Conservation (phyloP, 2,113 vertebrate species). For the Serilophus lunatus region DNA sequence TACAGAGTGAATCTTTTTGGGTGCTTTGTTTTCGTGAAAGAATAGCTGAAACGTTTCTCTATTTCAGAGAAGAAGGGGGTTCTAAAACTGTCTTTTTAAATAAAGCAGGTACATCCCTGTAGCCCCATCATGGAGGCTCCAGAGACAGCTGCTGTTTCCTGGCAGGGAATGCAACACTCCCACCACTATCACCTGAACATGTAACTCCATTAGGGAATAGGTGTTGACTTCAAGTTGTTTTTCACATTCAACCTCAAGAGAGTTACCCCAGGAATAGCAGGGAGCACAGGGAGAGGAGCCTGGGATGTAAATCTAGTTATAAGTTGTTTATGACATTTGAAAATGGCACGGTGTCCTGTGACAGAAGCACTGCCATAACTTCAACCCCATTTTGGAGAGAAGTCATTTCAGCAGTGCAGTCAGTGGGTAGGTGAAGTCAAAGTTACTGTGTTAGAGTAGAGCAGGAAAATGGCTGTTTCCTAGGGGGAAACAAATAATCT, state of each 20-base stretch:
- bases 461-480: background rate
- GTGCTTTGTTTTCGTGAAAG: background rate
- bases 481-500: background rate
- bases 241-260: background rate
- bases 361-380: background rate
- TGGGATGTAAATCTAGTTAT: background rate
- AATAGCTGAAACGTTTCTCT: background rate
- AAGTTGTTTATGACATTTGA: background rate
- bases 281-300: background rate
- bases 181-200: background rate
- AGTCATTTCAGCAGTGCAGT: too few species aligned
- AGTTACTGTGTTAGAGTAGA: background rate
- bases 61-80: background rate
- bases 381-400: background rate
- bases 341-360: background rate
- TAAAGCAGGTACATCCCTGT: background rate
- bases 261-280: background rate
- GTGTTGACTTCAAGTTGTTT: conserved; percentile 17
- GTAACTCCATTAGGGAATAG: background rate
- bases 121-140: background rate
- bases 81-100: background rate
- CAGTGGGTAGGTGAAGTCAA: background rate
- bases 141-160: background rate
- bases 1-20: background rate
- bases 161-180: background rate